Evolutionary conservation across 2,797 vertebrate genomes (phyloP), one percentile per base, ranked within the genome.

Genomic region (Scolopax bukidnonensis): DNA sequence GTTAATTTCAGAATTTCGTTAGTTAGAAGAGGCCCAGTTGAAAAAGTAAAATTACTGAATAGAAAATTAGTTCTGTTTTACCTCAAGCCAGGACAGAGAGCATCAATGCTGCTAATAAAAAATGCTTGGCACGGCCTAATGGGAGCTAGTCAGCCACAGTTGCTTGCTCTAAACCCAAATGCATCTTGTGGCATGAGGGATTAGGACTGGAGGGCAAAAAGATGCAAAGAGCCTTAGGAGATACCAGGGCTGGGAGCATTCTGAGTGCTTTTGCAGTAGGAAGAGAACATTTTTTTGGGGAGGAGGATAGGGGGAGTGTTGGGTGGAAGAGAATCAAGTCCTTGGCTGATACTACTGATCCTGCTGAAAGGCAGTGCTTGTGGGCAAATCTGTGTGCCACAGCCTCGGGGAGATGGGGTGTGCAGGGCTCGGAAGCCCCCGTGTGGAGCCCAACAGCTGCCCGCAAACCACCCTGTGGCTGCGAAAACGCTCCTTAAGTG

Each of bases 401-500:
- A 17, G 63, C 83, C 70, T 30, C 0, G 0, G 50, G 18, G 18
- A 50, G 73, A 14, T 32, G 56, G 24, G 38, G 11, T 23, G 40
- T 43, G 65, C 24, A 16, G 84, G 60, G 67, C 65, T 27, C 10
- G 15, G 20, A 70, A 53, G 20, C 45, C 27, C 83, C 47, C 0
- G 0, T 33, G 63, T 57, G 38, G 53, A 78, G 81, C 75, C 19
- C 33, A 68, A 21, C 43, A 59, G 74, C 60, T 13, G 30, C 61
- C 61, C 60, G 82, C 76, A 50, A 65, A 11, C 60, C 84, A 24
- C 50, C 64, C 8, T 33, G 68, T 7, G 6, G 54, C 27, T 73
- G 79, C 28, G 43, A 43, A 48, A 6, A 6, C 0, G 0, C 6
- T 21, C 7, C 11, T 3, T 33, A 18, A 80, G 81, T 56, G 87